phyloP scores from a whole-genome alignment of 2,113 vertebrate species.

The Colistium nudipinnis region DNA sequence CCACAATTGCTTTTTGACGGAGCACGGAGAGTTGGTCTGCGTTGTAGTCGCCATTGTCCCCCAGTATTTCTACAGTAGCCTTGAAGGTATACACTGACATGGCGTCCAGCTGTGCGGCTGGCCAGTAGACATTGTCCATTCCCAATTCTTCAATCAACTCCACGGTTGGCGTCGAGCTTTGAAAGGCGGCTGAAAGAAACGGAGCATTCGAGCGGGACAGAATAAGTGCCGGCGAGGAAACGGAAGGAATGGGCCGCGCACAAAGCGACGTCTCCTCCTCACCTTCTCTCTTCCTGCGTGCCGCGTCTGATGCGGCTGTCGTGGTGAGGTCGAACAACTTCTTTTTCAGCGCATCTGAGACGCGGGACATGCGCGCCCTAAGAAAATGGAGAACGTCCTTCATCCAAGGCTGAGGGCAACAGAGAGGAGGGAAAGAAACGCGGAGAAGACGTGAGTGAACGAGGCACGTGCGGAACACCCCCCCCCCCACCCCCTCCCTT shows the following conservation, averaged over 20 bases:
- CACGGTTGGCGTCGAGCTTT: constrained; percentile 40
- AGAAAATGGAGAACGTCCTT: constrained; percentile 65
- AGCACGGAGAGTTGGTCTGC: constrained; percentile 65
- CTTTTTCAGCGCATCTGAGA: constrained; percentile 42
- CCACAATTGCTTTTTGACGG: constrained; percentile 61
- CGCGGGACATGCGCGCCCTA: background rate
- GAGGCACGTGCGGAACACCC: background rate
- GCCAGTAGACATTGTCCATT: constrained; percentile 67
- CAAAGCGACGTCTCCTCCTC: background rate
- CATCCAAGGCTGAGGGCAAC: constrained; percentile 65
- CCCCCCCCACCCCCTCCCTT: background rate
- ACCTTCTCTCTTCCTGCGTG: constrained; percentile 63
- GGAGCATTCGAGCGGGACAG: background rate
- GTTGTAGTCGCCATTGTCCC: constrained; percentile 49
- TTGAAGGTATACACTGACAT: constrained; percentile 61
- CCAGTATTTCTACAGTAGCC: constrained; percentile 57
- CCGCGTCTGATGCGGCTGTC: background rate
- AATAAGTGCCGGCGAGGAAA: background rate
- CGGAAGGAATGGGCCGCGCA: background rate
- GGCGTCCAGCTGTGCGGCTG: constrained; percentile 37
- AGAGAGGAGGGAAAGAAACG: background rate
- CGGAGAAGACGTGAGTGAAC: background rate
- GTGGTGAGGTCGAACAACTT: constrained; percentile 69
- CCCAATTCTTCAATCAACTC: constrained; percentile 57
- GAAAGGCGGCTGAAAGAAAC: constrained; percentile 6